Evolutionary conservation across 1,140 invertebrate species (phyloP).

Genomic region (Panagrolaimus sp.): DNA sequence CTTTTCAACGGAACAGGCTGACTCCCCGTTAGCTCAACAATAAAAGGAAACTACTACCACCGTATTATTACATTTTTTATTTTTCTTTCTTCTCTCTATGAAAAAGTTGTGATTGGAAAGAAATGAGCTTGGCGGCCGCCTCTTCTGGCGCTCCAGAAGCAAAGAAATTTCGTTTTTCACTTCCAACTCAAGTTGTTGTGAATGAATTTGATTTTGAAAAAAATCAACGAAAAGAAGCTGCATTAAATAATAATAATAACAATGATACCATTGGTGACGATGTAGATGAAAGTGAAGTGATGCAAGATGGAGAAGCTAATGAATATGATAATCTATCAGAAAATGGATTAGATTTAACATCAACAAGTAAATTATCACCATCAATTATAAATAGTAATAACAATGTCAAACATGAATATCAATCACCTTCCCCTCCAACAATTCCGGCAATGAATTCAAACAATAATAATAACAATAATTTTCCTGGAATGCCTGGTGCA

Average conservation of each 20-base stretch:
- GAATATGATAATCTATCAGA: background rate
- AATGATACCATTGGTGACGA: background rate
- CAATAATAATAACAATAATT: no score
- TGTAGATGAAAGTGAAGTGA: background rate
- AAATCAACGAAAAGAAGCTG: background rate
- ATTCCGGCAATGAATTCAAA: no score
- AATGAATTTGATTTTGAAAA: constrained; percentile 21
- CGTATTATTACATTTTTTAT: background rate
- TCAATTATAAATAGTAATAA: no score
- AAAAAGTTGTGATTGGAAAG: constrained; percentile 7
- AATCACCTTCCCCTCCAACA: no score
- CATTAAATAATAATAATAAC: background rate
- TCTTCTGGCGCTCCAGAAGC: constrained; percentile 35
- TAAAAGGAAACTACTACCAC: no score
- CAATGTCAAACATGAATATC: no score
- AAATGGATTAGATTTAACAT: constrained; percentile 14
- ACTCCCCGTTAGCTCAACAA: no score
- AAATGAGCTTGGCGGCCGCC: constrained; percentile 34
- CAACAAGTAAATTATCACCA: no score
- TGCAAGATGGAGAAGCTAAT: background rate
- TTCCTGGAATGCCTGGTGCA: no score
- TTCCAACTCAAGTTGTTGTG: constrained; percentile 27
- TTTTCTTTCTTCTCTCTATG: constrained; percentile 1
- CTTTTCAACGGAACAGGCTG: no score
- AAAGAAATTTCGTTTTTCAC: constrained; percentile 33